Evolutionary conservation across 2,113 vertebrate genomes (phyloP).

Genomic region (Glaucidium brasilianum): DNA sequence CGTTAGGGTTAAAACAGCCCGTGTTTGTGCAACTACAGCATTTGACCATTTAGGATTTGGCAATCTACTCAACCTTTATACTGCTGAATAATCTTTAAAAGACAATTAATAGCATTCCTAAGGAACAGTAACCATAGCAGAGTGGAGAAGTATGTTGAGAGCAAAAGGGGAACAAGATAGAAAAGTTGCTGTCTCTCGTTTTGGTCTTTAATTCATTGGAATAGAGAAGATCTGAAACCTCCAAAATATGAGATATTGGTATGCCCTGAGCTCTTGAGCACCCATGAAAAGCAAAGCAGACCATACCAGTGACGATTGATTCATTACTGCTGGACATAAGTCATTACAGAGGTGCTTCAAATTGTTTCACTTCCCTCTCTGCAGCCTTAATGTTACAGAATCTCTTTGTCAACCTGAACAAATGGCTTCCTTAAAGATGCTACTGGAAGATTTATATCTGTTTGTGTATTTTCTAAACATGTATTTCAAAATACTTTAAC

Average conservation of each 20-base stretch:
- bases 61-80: background rate
- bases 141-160: background rate
- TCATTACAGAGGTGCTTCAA: background rate
- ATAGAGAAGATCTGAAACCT: background rate
- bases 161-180: background rate
- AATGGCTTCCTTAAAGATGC: background rate
- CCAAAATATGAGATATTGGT: background rate
- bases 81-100: background rate
- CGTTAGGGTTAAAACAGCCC: background rate
- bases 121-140: background rate
- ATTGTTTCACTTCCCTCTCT: background rate
- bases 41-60: background rate
- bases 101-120: background rate
- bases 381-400: background rate
- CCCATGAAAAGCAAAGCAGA: background rate
- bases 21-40: background rate
- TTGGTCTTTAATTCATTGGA: background rate
- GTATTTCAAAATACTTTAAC: background rate
- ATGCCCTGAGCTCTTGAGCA: background rate
- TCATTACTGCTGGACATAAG: background rate
- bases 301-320: accelerated
- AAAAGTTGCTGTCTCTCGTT: background rate
- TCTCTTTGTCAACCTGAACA: background rate
- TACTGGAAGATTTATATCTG: background rate
- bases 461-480: background rate